phyloP scores from a whole-genome alignment of 2,113 vertebrate species.

The Arothron firmamentum region DNA sequence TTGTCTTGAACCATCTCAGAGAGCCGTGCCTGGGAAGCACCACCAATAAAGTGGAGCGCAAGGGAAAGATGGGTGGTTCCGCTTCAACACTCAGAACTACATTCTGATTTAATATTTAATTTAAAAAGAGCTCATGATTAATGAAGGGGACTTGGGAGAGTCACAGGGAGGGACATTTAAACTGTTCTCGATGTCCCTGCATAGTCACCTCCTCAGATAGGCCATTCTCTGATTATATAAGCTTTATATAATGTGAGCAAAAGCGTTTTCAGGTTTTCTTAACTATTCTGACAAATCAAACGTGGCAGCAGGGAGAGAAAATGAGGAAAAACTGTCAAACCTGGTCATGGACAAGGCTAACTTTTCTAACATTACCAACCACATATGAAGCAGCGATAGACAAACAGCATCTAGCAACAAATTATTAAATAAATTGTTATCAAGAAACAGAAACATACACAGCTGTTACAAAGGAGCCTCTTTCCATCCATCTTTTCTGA shows the following conservation, averaged over 20 bases:
- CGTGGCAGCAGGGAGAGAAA: slow-evolving; percentile 48
- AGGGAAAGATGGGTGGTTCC: slow-evolving; percentile 36
- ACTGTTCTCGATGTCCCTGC: slow-evolving; percentile 36
- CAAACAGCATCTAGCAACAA: no score
- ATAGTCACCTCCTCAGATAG: slow-evolving; percentile 37
- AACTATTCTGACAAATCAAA: slow-evolving; percentile 47
- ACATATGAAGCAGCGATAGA: no score
- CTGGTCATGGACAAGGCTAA: slow-evolving; percentile 18
- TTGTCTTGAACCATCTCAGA: slow-evolving; percentile 58
- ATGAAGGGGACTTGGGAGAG: slow-evolving; percentile 46
- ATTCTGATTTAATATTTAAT: slow-evolving; percentile 59
- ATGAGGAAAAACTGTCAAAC: slow-evolving; percentile 36
- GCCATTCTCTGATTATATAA: slow-evolving; percentile 53
- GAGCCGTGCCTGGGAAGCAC: slow-evolving; percentile 46
- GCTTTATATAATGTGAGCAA: slow-evolving; percentile 55
- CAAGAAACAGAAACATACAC: no score
- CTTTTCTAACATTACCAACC: slow-evolving; percentile 20
- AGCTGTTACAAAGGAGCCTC: no score
- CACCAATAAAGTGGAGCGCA: slow-evolving; percentile 43
- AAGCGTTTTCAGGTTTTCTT: slow-evolving; percentile 7
- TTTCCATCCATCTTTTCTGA: no score
- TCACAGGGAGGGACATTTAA: slow-evolving; percentile 50
- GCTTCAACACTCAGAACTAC: slow-evolving; percentile 36
- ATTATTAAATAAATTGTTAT: no score
- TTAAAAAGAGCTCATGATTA: slow-evolving; percentile 50